Evolutionary conservation across 2,113 vertebrate genomes (phyloP), one percentile per base, ranked within the genome.

Genomic region (Laticauda colubrina): DNA sequence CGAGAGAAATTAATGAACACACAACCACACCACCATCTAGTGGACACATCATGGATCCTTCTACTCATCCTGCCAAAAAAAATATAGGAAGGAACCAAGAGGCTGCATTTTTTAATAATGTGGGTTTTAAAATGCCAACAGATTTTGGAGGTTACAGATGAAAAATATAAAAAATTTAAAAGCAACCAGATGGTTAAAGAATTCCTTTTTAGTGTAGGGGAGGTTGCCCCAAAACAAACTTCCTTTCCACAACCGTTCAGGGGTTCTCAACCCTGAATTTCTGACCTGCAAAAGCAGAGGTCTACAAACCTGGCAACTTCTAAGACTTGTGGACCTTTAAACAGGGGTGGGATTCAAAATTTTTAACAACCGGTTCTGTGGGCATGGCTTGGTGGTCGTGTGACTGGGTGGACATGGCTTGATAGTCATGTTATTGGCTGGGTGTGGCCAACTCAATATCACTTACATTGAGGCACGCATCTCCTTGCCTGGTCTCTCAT

Each of bases 1-100:
- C 53, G 43, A 3, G 15, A 34, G 2, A 5, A 93, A n/a, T 55
- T 92, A 91, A 55, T 85, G 34, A 94, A 96, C 95, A 94, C 0
- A 92, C 95, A 95, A 89, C 96, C 94, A 87, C 93, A 95, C 95
- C 93, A 90, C 96, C 97, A 95, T 95, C 97, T 96, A 95, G 94
- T 96, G 97, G 97, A 45, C 91, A 55, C 81, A 24, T 15, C 61
- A 81, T 9, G 0, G 0, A 0, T 88, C 5, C 86, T 89, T 90
- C 64, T 0, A 23, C 5, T 23, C 29, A 34, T 45, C 53, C 3
- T 1, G 0, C 39, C 1, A 7, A 3, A 24, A 18, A 6, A 92
- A 89, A 92, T 45, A 18, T 24, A 1, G 2, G 8, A 1, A 0
- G 24, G 56, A 59, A 8, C 26, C 15, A 0, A 56, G 48, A 86